A percentile compares a stretch with the other conserved stretches of the same genome.
Conservation (phyloP, 2,888 invertebrate species). For the Lithophane ornitopus region DNA sequence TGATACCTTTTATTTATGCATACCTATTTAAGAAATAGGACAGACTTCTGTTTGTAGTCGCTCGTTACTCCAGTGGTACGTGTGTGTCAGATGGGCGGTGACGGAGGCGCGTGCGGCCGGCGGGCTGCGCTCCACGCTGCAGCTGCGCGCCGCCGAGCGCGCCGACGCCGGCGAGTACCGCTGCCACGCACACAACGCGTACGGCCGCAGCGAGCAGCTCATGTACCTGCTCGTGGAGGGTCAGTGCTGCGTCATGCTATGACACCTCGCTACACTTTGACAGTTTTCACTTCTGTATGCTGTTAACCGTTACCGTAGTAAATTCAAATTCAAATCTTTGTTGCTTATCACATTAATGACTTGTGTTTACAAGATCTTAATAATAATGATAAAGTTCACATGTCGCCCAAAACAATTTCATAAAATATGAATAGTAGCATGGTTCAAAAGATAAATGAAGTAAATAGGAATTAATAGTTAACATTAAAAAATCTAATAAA, state of each 20-base stretch:
- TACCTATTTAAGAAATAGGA: not conserved
- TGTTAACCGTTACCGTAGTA: not conserved
- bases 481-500: too few species aligned
- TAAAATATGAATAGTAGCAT: too few species aligned
- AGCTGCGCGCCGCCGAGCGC: constrained; percentile 92
- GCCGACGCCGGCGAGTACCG: constrained; percentile 93
- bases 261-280: not conserved
- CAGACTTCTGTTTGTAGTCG: not conserved
- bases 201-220: constrained; percentile 92
- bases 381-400: too few species aligned
- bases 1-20: not conserved
- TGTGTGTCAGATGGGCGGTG: constrained; percentile 87
- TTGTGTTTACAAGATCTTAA: too few species aligned
- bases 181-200: constrained; percentile 93
- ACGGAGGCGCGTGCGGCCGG: constrained; percentile 92
- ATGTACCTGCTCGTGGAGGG: constrained; percentile 93
- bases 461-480: too few species aligned
- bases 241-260: constrained; percentile 59
- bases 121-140: constrained; percentile 92
- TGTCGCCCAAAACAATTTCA: too few species aligned
- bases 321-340: too few species aligned
- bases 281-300: too few species aligned
- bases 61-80: not conserved
- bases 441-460: too few species aligned
- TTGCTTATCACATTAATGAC: too few species aligned